These are phyloP conservation scores for Macrosoma leucophasiata DNA, from an alignment of 2,888 invertebrate species.

Conservation along the genomic window DNA sequence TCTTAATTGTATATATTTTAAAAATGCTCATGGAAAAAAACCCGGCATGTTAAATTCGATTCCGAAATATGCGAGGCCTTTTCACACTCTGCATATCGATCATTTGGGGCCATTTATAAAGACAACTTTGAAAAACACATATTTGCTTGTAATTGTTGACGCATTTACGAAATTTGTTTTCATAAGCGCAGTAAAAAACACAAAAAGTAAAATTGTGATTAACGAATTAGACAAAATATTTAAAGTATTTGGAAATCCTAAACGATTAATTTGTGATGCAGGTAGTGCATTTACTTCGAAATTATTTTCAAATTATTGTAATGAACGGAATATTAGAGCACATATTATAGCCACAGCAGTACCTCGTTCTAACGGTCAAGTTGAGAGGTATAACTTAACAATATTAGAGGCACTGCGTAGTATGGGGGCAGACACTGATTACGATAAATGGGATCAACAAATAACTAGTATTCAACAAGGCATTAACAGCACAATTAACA, in stretches of 20 bases:
- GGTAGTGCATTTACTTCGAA: conserved; percentile 29
- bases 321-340: conserved; percentile 15
- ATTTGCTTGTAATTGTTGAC: conserved; percentile 25
- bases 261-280: conserved; percentile 25
- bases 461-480: conserved; percentile 26
- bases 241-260: conserved; percentile 27
- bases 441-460: conserved; percentile 22
- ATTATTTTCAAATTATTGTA: conserved; percentile 21
- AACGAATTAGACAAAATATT: conserved; percentile 26
- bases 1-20: conserved; percentile 23
- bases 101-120: conserved; percentile 27
- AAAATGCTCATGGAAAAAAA: conserved; percentile 22
- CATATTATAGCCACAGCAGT: conserved; percentile 22
- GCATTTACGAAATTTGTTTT: conserved; percentile 26
- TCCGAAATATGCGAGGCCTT: conserved; percentile 25
- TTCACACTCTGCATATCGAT: conserved; percentile 26
- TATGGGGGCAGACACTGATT: conserved; percentile 23
- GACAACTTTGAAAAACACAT: conserved; percentile 20
- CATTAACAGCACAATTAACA: conserved; percentile 24
- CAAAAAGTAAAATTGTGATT: conserved; percentile 18
- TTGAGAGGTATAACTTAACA: conserved; percentile 26
- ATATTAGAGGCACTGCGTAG: conserved; percentile 24
- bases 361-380: conserved; percentile 24
- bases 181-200: conserved; percentile 26
- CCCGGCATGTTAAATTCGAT: conserved; percentile 21